phyloP scores from a whole-genome alignment of 2,888 invertebrate species.

The Nebria brevicollis region DNA sequence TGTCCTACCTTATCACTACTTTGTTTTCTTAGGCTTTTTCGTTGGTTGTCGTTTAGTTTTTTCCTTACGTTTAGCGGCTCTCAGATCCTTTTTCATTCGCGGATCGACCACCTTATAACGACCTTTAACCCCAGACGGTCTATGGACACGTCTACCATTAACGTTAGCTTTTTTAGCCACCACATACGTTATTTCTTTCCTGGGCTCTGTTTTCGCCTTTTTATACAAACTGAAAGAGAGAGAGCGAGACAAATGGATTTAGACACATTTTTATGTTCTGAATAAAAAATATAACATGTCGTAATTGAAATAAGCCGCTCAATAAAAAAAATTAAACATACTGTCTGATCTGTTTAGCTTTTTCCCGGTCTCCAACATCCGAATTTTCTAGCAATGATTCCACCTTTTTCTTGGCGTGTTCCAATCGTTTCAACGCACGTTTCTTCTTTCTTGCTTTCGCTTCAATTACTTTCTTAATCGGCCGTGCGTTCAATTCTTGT shows the following conservation, averaged over 20 bases:
- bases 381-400: constrained; percentile 91
- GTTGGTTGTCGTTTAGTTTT: constrained; percentile 63
- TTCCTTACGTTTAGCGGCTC: constrained; percentile 73
- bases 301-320: not conserved
- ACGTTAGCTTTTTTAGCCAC: constrained; percentile 87
- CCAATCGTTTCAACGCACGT: constrained; percentile 84
- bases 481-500: constrained; percentile 89
- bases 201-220: constrained; percentile 85
- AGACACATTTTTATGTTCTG: not conserved
- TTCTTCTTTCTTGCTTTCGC: constrained; percentile 98
- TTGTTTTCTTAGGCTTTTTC: not conserved
- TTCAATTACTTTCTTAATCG: constrained; percentile 98
- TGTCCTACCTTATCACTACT: not conserved
- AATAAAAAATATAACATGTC: too few relatives aligned
- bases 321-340: constrained; percentile 57
- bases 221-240: constrained; percentile 79
- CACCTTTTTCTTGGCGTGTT: constrained; percentile 94
- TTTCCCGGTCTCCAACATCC: constrained; percentile 93
- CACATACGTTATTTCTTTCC: constrained; percentile 91
- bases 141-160: constrained; percentile 77
- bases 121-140: constrained; percentile 91
- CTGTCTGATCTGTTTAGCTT: constrained; percentile 90
- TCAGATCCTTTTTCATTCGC: constrained; percentile 93
- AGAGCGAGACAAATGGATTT: not conserved
- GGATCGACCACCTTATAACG: constrained; percentile 95